These are phyloP conservation scores for Parnassius mnemosyne DNA, from an alignment of 2,888 invertebrate species.

Conservation along the genomic window DNA sequence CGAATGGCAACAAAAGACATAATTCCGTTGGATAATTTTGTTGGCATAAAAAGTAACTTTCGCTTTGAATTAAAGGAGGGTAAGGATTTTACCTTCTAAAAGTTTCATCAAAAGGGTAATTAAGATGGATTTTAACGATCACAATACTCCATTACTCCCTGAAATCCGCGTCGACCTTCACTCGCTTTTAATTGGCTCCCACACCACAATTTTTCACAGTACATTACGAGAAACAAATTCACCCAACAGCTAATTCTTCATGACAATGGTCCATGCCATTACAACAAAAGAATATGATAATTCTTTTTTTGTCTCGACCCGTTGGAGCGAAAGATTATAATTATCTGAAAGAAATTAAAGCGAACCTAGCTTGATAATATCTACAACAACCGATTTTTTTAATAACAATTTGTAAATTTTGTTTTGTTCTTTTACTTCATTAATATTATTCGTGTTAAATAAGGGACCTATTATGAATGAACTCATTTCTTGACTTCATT, in stretches of 20 bases:
- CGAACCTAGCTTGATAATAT: slow-evolving; percentile 20
- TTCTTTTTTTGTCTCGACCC: slow-evolving; percentile 68
- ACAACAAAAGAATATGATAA: slow-evolving; percentile 77
- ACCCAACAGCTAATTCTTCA: slow-evolving; percentile 69
- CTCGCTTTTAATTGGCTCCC: slow-evolving; percentile 58
- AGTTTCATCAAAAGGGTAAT: slow-evolving; percentile 61
- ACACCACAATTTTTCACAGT: slow-evolving; percentile 63
- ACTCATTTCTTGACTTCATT: too few species aligned
- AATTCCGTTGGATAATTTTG: slow-evolving; percentile 36
- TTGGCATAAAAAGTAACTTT: slow-evolving; percentile 48
- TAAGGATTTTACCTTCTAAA: slow-evolving; percentile 44
- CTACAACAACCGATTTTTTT: slow-evolving; percentile 18
- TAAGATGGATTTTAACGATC: slow-evolving; percentile 62
- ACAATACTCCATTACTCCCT: slow-evolving; percentile 42
- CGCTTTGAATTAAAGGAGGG: slow-evolving; percentile 38
- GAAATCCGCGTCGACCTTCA: slow-evolving; percentile 34
- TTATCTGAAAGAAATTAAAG: slow-evolving; percentile 63
- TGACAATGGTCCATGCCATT: slow-evolving; percentile 66
- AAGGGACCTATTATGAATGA: too few species aligned
- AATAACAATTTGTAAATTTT: slow-evolving; percentile 19
- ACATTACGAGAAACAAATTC: slow-evolving; percentile 65
- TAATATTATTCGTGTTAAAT: neutral
- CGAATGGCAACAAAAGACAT: slow-evolving; percentile 22
- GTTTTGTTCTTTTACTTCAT: slow-evolving; percentile 20
- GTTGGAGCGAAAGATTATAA: slow-evolving; percentile 76